These are phyloP conservation scores for Herpailurus yagouaroundi DNA, from an alignment of 2,113 vertebrate genomes.

Conservation along the genomic window DNA sequence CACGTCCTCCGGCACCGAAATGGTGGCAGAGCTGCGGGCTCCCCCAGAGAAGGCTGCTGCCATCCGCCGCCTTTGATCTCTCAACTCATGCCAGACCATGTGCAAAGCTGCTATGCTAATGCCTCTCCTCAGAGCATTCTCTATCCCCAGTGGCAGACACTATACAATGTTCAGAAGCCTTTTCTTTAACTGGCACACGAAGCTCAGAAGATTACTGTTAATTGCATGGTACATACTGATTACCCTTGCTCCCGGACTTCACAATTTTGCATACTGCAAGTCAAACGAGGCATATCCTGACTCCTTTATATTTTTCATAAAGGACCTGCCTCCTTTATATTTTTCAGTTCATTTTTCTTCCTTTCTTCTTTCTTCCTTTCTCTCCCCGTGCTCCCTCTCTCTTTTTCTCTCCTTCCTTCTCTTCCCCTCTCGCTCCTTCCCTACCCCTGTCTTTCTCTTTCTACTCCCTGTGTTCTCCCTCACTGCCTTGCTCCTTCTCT, in stretches of 20 bases:
- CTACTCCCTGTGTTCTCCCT: not conserved
- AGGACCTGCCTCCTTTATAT: not conserved
- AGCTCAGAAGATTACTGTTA: slow-evolving; percentile 51
- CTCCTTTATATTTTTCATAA: not conserved
- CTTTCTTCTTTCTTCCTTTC: too few species aligned
- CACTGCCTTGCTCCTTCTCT: too few species aligned
- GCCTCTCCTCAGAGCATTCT: slow-evolving; percentile 28
- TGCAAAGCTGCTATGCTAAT: slow-evolving; percentile 67
- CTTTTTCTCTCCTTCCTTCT: not conserved
- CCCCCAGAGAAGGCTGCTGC: slow-evolving; percentile 44
- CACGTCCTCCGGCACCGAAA: not conserved
- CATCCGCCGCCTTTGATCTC: slow-evolving; percentile 68
- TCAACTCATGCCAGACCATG: slow-evolving; percentile 7
- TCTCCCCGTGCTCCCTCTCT: too few species aligned
- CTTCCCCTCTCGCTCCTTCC: not conserved
- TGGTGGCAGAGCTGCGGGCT: not conserved
- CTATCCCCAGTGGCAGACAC: slow-evolving; percentile 2
- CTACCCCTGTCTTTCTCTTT: not conserved
- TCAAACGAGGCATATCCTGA: slow-evolving; percentile 14
- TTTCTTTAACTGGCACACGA: slow-evolving; percentile 60
- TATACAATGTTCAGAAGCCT: slow-evolving; percentile 49
- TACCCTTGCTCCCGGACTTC: slow-evolving; percentile 45
- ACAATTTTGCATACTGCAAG: slow-evolving; percentile 52
- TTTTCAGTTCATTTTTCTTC: not conserved
- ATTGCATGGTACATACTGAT: slow-evolving; percentile 71